These are phyloP conservation scores for Mycteria americana DNA, from an alignment of 2,797 vertebrate genomes.

Conservation along the genomic window DNA sequence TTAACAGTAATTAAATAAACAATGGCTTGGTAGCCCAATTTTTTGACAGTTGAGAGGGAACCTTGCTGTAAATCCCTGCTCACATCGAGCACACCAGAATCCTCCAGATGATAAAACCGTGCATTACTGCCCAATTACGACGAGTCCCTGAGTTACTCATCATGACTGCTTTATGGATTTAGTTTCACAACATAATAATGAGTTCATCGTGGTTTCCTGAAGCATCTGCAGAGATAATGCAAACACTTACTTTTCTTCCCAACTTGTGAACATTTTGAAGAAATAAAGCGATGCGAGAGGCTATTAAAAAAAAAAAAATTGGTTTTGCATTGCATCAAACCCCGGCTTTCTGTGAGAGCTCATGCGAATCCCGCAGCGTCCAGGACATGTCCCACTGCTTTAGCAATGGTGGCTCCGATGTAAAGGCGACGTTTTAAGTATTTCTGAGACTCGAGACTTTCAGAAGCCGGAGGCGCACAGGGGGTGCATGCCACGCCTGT, in stretches of 20 bases:
- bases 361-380: not conserved
- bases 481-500: not conserved
- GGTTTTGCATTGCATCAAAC: not conserved
- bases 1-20: slow-evolving; percentile 22
- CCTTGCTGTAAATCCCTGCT: not conserved
- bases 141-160: slow-evolving; percentile 38
- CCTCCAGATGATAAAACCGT: not conserved
- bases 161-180: slow-evolving; percentile 36
- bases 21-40: not conserved
- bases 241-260: not conserved
- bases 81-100: not conserved
- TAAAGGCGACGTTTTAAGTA: not conserved
- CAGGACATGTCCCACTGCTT: not conserved
- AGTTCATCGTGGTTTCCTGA: slow-evolving; percentile 57
- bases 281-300: not conserved
- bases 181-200: slow-evolving; percentile 56
- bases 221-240: slow-evolving; percentile 55
- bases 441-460: not conserved
- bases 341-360: not conserved
- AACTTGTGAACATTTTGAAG: not conserved
- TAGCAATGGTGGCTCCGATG: not conserved
- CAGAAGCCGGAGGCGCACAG: not conserved
- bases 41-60: not conserved
- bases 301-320: not conserved
- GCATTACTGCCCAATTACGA: slow-evolving; percentile 9